Evolutionary conservation across 2,888 invertebrate species (phyloP).

Genomic region (Lottia scabra): DNA sequence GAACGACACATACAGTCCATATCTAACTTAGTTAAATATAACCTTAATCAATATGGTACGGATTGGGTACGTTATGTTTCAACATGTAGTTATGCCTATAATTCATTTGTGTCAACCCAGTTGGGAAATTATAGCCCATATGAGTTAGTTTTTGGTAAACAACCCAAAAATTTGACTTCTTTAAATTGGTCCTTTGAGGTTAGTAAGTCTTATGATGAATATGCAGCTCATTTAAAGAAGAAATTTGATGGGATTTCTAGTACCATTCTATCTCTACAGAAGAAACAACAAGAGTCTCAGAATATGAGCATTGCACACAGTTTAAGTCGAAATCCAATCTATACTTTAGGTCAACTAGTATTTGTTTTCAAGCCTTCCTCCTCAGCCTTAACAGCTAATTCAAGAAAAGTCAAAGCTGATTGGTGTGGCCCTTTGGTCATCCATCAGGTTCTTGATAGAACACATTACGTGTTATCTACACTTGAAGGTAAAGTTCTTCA

Average conservation of each 20-base stretch:
- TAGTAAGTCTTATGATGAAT: background rate
- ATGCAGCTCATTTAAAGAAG: background rate
- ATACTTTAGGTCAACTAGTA: background rate
- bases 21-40: background rate
- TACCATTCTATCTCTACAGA: background rate
- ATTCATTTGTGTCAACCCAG: background rate
- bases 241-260: background rate
- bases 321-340: background rate
- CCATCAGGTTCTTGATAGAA: constrained; percentile 1
- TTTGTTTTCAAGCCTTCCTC: no score
- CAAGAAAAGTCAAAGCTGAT: no score
- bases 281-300: background rate
- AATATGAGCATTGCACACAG: background rate
- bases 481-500: background rate
- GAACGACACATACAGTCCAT: background rate
- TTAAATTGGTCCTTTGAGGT: background rate
- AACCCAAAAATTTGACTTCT: background rate
- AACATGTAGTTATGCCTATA: background rate
- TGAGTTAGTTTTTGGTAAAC: no score
- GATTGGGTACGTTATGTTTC: background rate
- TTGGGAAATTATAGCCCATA: background rate
- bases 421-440: constrained; percentile 2
- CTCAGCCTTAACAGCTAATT: no score
- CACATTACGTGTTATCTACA: background rate
- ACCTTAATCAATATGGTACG: no score